Evolutionary conservation across 2,113 vertebrate species (phyloP).

Genomic region (Lycaon pictus): DNA sequence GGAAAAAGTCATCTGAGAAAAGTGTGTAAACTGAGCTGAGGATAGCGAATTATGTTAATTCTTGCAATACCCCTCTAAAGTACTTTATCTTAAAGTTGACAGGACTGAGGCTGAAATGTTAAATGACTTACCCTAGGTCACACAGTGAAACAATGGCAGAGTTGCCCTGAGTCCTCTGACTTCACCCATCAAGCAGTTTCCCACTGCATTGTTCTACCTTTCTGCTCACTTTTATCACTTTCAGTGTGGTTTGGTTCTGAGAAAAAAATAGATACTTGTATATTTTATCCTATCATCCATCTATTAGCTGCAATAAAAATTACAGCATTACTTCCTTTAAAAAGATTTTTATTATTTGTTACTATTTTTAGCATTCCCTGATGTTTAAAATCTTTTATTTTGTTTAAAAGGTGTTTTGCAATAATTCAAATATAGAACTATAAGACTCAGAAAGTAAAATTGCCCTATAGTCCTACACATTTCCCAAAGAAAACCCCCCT

Average conservation of each 20-base stretch:
- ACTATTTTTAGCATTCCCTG: background rate
- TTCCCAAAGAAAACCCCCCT: background rate
- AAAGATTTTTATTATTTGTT: background rate
- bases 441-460: constrained; percentile 26
- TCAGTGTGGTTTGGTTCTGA: background rate
- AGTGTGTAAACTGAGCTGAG: background rate
- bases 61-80: background rate
- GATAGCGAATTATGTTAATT: background rate
- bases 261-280: background rate
- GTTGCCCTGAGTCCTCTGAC: background rate
- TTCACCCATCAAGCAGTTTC: background rate
- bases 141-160: background rate
- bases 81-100: background rate
- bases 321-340: background rate
- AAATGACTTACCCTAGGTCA: background rate
- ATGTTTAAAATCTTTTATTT: constrained; percentile 23
- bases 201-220: background rate
- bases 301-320: background rate
- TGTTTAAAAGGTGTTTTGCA: background rate
- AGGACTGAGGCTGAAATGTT: background rate
- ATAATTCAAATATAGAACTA: constrained; percentile 42
- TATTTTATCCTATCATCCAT: background rate
- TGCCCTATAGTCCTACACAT: background rate
- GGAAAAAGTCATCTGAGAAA: background rate
- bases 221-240: background rate